Conservation (phyloP, 1,140 invertebrate genomes). For the Macrocentrus cingulum region DNA sequence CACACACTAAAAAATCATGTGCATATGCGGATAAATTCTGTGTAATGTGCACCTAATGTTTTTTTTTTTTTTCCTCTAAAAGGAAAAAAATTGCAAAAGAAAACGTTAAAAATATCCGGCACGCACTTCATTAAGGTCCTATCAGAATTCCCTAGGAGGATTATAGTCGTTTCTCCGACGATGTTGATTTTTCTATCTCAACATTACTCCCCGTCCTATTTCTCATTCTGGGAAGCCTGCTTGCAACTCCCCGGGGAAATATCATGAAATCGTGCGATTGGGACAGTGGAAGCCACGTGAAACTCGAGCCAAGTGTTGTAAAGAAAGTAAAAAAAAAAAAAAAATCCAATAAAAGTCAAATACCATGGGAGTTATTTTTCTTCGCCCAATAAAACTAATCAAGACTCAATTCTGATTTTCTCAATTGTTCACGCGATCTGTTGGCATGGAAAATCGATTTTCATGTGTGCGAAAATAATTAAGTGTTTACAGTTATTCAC, state of each 20-base stretch:
- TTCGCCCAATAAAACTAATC: slow-evolving; percentile 24
- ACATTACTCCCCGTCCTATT: slow-evolving; percentile 28
- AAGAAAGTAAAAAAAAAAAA: slow-evolving; percentile 3
- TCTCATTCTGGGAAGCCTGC: slow-evolving; percentile 31
- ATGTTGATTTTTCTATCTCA: slow-evolving; percentile 29
- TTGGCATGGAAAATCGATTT: background rate
- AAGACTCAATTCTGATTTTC: slow-evolving; percentile 11
- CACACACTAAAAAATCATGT: background rate
- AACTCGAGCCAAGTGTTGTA: slow-evolving; percentile 49
- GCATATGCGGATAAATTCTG: too few species aligned
- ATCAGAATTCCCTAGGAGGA: slow-evolving; percentile 37
- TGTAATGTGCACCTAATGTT: too few species aligned
- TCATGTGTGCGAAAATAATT: background rate
- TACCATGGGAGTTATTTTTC: slow-evolving; percentile 48
- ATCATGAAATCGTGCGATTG: slow-evolving; percentile 47
- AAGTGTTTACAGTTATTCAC: background rate
- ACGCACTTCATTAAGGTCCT: slow-evolving; percentile 33
- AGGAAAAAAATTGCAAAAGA: slow-evolving; percentile 28
- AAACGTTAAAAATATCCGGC: slow-evolving; percentile 25
- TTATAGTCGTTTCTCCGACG: slow-evolving; percentile 36
- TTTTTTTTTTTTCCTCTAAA: too few species aligned
- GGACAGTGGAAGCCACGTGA: slow-evolving; percentile 38
- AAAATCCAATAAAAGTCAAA: slow-evolving; percentile 47
- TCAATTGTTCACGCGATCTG: background rate
- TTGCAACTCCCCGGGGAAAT: slow-evolving; percentile 48